Evolutionary conservation across 2,113 vertebrate species (phyloP).

Genomic region (Ictidomys tridecemlineatus): DNA sequence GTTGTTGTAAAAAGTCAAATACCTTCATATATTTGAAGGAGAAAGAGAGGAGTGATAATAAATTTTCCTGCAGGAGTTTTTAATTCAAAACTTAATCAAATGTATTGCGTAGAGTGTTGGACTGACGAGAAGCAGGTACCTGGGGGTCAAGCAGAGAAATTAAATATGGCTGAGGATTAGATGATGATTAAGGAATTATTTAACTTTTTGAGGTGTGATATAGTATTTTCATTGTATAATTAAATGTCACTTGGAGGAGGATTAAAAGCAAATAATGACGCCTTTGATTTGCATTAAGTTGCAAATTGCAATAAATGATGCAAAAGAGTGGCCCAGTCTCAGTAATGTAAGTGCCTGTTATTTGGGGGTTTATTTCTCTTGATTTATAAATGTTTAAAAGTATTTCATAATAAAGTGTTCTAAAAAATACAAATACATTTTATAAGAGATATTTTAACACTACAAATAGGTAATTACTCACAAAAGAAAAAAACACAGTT

Average conservation of each 20-base stretch:
- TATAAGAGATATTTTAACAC: background rate
- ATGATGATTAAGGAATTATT: background rate
- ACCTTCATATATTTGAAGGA: slow-evolving; percentile 22
- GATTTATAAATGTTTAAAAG: slow-evolving; percentile 29
- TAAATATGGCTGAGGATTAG: background rate
- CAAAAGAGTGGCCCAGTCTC: background rate
- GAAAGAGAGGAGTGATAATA: background rate
- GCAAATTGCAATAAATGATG: background rate
- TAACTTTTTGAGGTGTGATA: background rate
- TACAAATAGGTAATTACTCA: background rate
- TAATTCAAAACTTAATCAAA: background rate
- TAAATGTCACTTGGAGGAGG: background rate
- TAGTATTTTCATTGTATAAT: background rate
- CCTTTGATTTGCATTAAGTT: background rate
- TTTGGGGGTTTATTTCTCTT: background rate
- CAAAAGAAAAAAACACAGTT: slow-evolving; percentile 12
- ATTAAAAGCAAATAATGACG: background rate
- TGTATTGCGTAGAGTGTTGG: background rate
- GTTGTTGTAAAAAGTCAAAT: slow-evolving; percentile 49
- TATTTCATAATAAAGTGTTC: slow-evolving; percentile 12
- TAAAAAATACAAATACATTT: slow-evolving; percentile 9
- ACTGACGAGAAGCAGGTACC: background rate
- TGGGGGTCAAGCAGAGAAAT: background rate
- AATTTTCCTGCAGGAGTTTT: slow-evolving; percentile 35
- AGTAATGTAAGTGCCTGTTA: background rate